Conservation (phyloP, 2,113 vertebrate species). For the Procavia capensis region DNA sequence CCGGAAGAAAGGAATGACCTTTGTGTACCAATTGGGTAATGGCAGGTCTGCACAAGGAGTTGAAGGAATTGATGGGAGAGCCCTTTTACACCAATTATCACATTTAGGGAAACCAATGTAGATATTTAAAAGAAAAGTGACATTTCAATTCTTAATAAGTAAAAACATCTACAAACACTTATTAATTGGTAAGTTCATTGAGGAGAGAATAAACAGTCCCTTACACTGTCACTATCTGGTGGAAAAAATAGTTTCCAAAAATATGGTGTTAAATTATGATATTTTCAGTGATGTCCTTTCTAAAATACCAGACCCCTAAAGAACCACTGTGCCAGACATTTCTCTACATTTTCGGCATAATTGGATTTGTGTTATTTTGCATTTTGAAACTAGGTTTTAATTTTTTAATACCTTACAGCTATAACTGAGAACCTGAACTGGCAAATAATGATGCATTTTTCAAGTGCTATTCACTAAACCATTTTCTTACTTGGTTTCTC, state of each 20-base stretch:
- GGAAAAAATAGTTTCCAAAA: neutral
- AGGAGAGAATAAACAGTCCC: neutral
- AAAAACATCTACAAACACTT: slow-evolving; percentile 15
- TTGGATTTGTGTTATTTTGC: neutral
- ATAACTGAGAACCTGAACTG: neutral
- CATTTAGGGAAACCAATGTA: neutral
- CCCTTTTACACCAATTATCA: neutral
- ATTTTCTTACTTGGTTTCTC: neutral
- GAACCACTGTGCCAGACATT: neutral
- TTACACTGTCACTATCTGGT: neutral
- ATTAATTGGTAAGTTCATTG: neutral
- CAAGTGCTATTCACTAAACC: neutral
- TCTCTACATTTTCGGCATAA: slow-evolving; percentile 12
- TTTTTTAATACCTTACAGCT: neutral
- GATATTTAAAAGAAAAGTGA: neutral
- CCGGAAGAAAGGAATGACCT: neutral
- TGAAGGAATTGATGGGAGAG: neutral
- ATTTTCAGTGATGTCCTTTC: neutral
- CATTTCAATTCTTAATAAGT: neutral
- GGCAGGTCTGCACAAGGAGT: neutral
- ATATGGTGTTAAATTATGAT: slow-evolving; percentile 18
- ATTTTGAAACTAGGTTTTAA: neutral
- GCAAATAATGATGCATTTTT: neutral
- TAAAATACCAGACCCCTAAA: neutral
- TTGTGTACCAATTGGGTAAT: neutral